phyloP scores from a whole-genome alignment of 1,140 invertebrate genomes.

The Drosophila yakuba region DNA sequence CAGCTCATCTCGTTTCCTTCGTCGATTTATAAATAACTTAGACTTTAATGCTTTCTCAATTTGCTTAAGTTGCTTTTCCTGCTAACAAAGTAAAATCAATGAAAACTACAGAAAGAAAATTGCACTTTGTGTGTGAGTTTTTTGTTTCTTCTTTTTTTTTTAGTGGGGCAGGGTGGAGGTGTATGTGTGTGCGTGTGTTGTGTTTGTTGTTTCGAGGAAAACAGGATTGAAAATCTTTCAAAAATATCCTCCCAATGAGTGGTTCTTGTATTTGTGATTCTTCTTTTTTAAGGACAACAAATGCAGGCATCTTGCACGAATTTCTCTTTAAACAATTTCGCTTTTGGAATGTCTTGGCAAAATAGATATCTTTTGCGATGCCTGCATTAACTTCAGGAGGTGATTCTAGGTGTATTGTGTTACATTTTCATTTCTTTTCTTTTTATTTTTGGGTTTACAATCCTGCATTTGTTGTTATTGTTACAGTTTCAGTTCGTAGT shows the following conservation, averaged over 20 bases:
- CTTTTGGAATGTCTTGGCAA: slow-evolving; percentile 64
- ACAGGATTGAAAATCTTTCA: slow-evolving; percentile 32
- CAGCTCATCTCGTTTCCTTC: slow-evolving; percentile 11
- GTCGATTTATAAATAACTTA: slow-evolving; percentile 61
- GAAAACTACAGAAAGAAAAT: slow-evolving; percentile 56
- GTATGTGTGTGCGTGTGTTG: slow-evolving; percentile 7
- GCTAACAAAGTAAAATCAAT: slow-evolving; percentile 50
- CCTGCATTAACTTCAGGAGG: slow-evolving; percentile 26
- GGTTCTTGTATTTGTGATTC: slow-evolving; percentile 59
- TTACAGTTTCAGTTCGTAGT: slow-evolving; percentile 61
- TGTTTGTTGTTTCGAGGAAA: slow-evolving; percentile 2
- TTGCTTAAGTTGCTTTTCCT: slow-evolving; percentile 52
- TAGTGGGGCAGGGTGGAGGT: slow-evolving; percentile 6
- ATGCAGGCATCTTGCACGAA: slow-evolving; percentile 34
- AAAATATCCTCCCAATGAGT: slow-evolving; percentile 32
- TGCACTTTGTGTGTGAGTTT: slow-evolving; percentile 59
- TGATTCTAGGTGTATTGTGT: slow-evolving; percentile 25
- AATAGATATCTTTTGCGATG: slow-evolving; percentile 33
- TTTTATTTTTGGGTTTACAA: slow-evolving; percentile 16
- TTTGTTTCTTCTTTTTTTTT: neutral
- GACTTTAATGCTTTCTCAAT: slow-evolving; percentile 58
- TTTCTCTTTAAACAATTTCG: slow-evolving; percentile 23
- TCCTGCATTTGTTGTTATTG: slow-evolving; percentile 52
- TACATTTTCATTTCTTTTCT: neutral
- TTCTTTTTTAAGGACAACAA: slow-evolving; percentile 44